Conservation (phyloP, 1,140 invertebrate genomes). For the Drosophila pectinifera region DNA sequence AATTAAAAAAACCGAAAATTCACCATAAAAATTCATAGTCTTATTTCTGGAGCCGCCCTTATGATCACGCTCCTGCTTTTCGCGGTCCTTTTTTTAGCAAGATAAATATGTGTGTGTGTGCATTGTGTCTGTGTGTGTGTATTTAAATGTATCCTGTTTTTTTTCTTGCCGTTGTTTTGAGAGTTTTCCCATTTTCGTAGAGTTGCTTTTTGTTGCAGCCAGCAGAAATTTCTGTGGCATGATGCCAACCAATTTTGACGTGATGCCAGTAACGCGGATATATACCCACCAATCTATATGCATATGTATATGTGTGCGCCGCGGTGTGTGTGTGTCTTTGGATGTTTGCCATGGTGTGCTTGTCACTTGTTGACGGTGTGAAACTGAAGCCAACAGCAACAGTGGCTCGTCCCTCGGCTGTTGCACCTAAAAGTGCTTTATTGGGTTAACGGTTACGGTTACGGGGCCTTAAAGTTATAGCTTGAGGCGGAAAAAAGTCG, state of each 20-base stretch:
- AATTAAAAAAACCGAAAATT: conserved; percentile 67
- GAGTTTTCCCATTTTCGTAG: conserved; percentile 43
- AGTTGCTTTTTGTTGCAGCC: conserved; percentile 53
- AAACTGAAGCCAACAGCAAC: conserved; percentile 72
- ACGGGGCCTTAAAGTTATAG: conserved; percentile 35
- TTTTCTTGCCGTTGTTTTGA: conserved; percentile 29
- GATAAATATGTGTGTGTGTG: background rate
- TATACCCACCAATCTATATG: background rate
- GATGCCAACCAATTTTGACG: conserved; percentile 69
- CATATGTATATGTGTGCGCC: background rate
- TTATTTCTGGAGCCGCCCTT: conserved; percentile 34
- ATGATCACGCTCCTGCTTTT: conserved; percentile 5
- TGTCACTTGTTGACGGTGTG: conserved; percentile 79
- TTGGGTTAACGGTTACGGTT: conserved; percentile 70
- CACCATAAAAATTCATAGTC: conserved; percentile 73
- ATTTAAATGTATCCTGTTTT: conserved; percentile 14
- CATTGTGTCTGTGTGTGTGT: conserved; percentile 17
- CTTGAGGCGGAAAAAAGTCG: background rate
- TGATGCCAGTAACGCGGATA: conserved; percentile 44
- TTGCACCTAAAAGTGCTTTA: conserved; percentile 71
- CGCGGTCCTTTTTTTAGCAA: background rate
- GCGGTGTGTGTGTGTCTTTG: conserved; percentile 22
- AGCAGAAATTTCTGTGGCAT: conserved; percentile 69
- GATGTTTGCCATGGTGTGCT: conserved; percentile 48
- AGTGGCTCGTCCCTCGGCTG: conserved; percentile 43